Evolutionary conservation across 2,888 invertebrate genomes (phyloP), one percentile per base, ranked within the genome.

Genomic region (Sinhomidia bicolor): DNA sequence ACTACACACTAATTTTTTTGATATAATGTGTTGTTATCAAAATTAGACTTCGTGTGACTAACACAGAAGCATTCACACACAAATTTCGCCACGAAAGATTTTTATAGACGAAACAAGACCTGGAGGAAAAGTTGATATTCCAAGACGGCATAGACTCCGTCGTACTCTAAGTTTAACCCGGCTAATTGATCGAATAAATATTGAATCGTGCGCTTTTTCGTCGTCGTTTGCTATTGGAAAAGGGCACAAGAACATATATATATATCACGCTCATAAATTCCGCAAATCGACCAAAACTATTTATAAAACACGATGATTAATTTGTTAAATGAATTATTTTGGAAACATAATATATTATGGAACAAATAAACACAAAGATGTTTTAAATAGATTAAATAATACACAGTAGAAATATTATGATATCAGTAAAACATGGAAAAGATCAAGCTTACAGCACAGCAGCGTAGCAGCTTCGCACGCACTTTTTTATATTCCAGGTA

Each of bases 391-490:
- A 12, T 29, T 62, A 32, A 36, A 36, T 32, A 26, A 29, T 62
- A 12, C 32, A 44, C 14, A 23, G 47, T 44, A 71, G 44, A 47
- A 47, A 41, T 62, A 29, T 68, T 44, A 71, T 44, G 47, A 71
- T 44, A 41, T 41, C 26, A 41, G 36, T 51, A 74, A 76, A 54
- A 20, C 54, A 78, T 54, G 23, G 32, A 78, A 54, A 78, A 54
- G 32, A 26, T 78, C 54, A 88, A 89, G 89, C 89, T 89, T 85
- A 89, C 89, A 89, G 89, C 89, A 85, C 84, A 80, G 84, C 88
- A 84, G 79, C 88, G 68, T 54, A 84, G 60, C 65, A 80, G 85
- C 89, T 51, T 81, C 71, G 85, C 89, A 85, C 76, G 78, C 76
- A 80, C 20, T 65, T 60, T 51, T 54, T 71, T 68, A 36, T 47